Evolutionary conservation across 2,797 vertebrate genomes (phyloP).

Genomic region (Lagodon rhomboides): DNA sequence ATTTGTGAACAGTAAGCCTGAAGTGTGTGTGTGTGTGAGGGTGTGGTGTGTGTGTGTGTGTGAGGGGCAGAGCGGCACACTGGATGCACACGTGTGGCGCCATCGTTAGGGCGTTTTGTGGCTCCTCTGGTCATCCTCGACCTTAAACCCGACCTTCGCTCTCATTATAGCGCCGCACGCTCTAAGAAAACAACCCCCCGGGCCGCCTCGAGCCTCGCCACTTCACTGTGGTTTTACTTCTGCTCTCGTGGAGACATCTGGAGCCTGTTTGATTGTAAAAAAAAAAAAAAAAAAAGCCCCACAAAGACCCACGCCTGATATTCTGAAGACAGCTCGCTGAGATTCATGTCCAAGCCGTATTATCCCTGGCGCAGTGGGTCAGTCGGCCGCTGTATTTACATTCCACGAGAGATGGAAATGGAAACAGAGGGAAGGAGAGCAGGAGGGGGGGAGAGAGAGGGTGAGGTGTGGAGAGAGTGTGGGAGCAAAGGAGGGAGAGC

Average conservation of each 20-base stretch:
- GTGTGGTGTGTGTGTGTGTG: not conserved
- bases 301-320: not conserved
- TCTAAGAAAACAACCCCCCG: conserved; percentile 2
- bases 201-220: not conserved
- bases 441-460: not conserved
- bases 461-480: conserved; percentile 34
- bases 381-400: conserved; percentile 64
- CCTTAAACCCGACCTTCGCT: conserved; percentile 11
- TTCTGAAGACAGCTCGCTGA: not conserved
- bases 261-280: conserved; percentile 7
- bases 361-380: conserved; percentile 23
- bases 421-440: conserved; percentile 48
- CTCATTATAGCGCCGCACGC: conserved; percentile 24
- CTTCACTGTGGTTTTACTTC: not conserved
- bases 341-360: conserved; percentile 4
- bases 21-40: not conserved
- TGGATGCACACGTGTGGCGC: not conserved
- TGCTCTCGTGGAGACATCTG: conserved; percentile 18
- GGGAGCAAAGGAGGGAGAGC: conserved; percentile 23
- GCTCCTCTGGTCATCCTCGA: conserved; percentile 4
- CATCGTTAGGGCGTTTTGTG: conserved; percentile 4
- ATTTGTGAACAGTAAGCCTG: conserved; percentile 11
- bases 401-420: conserved; percentile 55
- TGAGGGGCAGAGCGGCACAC: not conserved
- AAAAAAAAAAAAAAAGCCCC: not conserved